Evolutionary conservation across 53 echinoderm and acorn worm genomes (phyloP), one percentile per base, ranked within the genome.

Genomic region (Stichopus horrens): DNA sequence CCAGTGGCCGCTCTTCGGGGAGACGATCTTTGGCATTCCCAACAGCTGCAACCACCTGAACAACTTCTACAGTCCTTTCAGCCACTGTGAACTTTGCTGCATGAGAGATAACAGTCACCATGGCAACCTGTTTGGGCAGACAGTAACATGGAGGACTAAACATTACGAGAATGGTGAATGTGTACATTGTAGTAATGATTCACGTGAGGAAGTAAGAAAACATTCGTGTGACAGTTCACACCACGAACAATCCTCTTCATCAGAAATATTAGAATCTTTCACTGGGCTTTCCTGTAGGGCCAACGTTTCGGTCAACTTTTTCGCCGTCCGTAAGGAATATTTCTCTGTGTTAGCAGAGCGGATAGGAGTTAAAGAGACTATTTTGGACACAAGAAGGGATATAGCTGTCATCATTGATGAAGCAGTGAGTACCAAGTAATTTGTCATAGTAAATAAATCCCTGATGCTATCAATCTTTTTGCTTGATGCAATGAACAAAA

Each of bases 31-130:
- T 5, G 90, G 91, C 7, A 89, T 94, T 75, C 91, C 93, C 53
- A 89, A 96, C 67, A 90, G 87, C 77, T 96, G 96, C 71, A 90
- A 90, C 1, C 88, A 91, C 63, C 20, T 96, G 79, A 94, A 89
- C 58, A 94, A 96, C 83, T 94, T 89, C 88, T 96, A 96, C 90
- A 93, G 91, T 80, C 96, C 96, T 7, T 96, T 74, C 84, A 92
- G 93, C 86, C 91, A 90, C 88, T 91, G 90, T 74, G 91, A 93
- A 81, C 88, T 96, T 7, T 96, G 96, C 54, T 96, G 96, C 86
- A 90, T 23, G 14, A 71, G 56, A 73, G 74, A 86, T n/a, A 75
- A 82, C 83, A 63, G 9, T 21, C 23, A 58, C 21, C 53, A 77
- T 23, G 14, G 13, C 55, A 79, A n/a, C 53, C n/a, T 54, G 3